These are phyloP conservation scores for Mirounga angustirostris DNA, from an alignment of 2,113 vertebrate genomes.

Conservation along the genomic window DNA sequence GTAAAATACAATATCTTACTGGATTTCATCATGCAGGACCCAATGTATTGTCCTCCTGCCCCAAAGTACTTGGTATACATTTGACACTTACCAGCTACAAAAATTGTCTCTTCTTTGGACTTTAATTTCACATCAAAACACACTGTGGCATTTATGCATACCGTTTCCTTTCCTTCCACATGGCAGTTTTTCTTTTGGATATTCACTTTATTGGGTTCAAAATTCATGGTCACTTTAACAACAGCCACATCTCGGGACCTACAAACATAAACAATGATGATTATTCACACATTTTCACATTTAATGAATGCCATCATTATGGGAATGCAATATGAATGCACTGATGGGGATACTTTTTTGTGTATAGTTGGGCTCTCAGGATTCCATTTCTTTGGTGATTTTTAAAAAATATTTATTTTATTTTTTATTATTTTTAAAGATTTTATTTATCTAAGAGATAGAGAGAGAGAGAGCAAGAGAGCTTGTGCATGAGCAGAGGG, in stretches of 20 bases:
- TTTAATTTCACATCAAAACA: slow-evolving; percentile 93
- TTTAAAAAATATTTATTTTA: not conserved
- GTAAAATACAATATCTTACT: not conserved
- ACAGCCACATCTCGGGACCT: slow-evolving; percentile 98
- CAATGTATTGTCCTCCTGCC: not conserved
- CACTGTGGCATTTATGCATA: slow-evolving; percentile 91
- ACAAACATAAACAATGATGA: slow-evolving; percentile 18
- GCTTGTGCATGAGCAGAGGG: not conserved
- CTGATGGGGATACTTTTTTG: not conserved
- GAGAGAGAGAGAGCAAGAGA: not conserved
- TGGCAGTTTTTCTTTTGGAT: slow-evolving; percentile 94
- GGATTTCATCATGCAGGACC: not conserved
- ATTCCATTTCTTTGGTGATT: not conserved
- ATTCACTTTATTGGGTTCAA: slow-evolving; percentile 94
- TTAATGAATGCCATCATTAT: not conserved
- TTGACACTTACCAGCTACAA: slow-evolving; percentile 88
- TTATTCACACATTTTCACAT: not conserved
- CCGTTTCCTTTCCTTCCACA: slow-evolving; percentile 87
- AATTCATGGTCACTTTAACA: slow-evolving; percentile 92
- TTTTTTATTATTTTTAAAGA: not conserved
- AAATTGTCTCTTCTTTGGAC: slow-evolving; percentile 86
- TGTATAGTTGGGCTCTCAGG: fast-evolving
- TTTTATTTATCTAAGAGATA: not conserved
- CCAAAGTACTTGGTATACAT: not conserved
- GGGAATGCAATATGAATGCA: not conserved